phyloP scores from a whole-genome alignment of 2,113 vertebrate species.

The Cnemophilus loriae region DNA sequence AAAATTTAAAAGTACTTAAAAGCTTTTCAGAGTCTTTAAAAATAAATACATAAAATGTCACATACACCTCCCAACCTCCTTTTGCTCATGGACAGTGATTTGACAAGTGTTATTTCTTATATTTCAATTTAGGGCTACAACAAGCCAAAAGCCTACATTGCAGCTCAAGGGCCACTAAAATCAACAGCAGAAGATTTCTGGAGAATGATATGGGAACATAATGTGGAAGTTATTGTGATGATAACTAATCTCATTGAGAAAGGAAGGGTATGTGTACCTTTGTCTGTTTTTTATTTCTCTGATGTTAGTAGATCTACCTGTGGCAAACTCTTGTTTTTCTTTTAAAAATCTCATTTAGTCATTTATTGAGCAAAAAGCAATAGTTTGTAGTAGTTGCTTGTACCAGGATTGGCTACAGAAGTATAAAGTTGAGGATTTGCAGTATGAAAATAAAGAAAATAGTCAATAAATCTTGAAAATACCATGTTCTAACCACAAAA shows the following conservation, averaged over 20 bases:
- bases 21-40: background rate
- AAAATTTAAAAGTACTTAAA: background rate
- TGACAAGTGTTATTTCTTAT: conserved; percentile 1
- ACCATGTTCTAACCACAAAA: background rate
- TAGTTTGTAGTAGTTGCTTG: background rate
- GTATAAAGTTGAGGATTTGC: background rate
- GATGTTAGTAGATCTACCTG: background rate
- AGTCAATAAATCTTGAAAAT: background rate
- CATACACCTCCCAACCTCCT: background rate
- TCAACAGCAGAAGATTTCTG: conserved; percentile 94
- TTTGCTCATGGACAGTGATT: background rate
- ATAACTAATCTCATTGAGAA: conserved; percentile 97
- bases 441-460: background rate
- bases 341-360: background rate
- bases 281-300: background rate
- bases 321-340: background rate
- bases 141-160: conserved; percentile 88
- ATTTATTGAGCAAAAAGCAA: background rate
- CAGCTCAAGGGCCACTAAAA: conserved; percentile 93
- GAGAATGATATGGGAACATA: conserved; percentile 99
- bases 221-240: conserved; percentile 91
- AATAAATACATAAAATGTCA: background rate
- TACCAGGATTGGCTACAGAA: background rate
- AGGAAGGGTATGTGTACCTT: conserved; percentile 80
- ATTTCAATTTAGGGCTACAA: conserved; percentile 86